A percentile compares a stretch with the other conserved stretches of the same genome.
Evolutionary conservation across 2,113 vertebrate genomes (phyloP).

Genomic region (Recurvirostra avosetta): DNA sequence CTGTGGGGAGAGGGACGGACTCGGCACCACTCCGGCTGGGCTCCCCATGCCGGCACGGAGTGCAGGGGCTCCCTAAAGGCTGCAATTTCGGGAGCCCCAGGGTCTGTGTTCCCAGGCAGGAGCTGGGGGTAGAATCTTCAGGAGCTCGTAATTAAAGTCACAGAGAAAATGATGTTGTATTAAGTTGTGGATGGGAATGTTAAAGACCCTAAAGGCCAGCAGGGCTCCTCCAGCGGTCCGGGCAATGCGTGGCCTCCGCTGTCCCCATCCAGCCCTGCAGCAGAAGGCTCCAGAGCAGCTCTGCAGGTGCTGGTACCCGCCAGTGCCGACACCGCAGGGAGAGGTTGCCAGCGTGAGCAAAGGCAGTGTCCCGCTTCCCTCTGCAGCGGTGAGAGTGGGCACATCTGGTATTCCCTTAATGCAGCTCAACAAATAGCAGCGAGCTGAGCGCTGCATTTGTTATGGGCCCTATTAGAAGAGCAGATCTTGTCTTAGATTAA

Average conservation of each 20-base stretch:
- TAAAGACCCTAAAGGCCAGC: not conserved
- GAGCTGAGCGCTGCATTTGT: fast-evolving
- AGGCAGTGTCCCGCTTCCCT: not conserved
- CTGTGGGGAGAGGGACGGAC: not conserved
- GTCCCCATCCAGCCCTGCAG: not conserved
- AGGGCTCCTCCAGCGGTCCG: not conserved
- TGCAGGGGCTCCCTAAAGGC: not conserved
- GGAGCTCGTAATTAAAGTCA: not conserved
- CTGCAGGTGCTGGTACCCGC: not conserved
- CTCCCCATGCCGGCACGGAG: fast-evolving
- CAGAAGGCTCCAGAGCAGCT: not conserved
- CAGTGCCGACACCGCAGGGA: fast-evolving
- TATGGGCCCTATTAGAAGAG: not conserved
- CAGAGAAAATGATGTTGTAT: not conserved
- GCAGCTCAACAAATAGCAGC: not conserved
- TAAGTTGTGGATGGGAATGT: not conserved
- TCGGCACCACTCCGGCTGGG: not conserved
- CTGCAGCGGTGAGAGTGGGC: fast-evolving
- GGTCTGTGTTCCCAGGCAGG: not conserved
- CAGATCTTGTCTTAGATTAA: not conserved
- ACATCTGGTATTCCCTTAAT: not conserved
- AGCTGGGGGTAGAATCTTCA: not conserved
- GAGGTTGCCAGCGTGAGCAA: not conserved
- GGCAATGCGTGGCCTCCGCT: too few species aligned
- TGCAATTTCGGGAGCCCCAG: too few species aligned